phyloP scores from a whole-genome alignment of 2,888 invertebrate genomes.

The Drosophila histrio region DNA sequence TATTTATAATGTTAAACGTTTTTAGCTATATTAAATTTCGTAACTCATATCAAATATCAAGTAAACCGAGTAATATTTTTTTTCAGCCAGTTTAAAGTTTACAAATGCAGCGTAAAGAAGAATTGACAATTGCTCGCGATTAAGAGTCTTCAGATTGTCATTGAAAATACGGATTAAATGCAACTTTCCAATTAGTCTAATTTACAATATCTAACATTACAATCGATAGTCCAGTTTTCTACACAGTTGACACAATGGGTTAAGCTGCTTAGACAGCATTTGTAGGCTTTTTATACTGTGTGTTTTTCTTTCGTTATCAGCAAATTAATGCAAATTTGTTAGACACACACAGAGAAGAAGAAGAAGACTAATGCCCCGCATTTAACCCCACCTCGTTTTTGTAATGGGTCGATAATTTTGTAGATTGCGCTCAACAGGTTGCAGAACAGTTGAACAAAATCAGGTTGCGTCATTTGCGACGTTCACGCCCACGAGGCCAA shows the following conservation, averaged over 20 bases:
- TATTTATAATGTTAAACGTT: slow-evolving; percentile 16
- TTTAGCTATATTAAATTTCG: too few species aligned
- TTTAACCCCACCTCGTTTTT: background rate
- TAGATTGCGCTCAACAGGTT: slow-evolving; percentile 55
- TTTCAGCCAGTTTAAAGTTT: background rate
- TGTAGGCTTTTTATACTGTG: slow-evolving; percentile 10
- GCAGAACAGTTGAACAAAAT: slow-evolving; percentile 16
- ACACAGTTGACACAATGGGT: slow-evolving; percentile 18
- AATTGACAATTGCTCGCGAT: background rate
- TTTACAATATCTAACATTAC: slow-evolving; percentile 3
- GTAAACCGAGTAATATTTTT: too few species aligned
- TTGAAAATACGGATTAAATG: slow-evolving; percentile 1
- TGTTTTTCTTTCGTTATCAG: slow-evolving; percentile 51
- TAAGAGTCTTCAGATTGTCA: background rate
- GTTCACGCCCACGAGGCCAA: slow-evolving; percentile 50
- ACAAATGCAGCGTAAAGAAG: background rate
- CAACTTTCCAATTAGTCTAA: background rate
- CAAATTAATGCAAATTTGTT: slow-evolving; percentile 46
- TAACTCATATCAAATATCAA: too few species aligned
- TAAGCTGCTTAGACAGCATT: slow-evolving; percentile 26
- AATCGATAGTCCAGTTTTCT: slow-evolving; percentile 9
- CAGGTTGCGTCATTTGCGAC: slow-evolving; percentile 48
- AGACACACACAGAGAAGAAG: slow-evolving; percentile 17
- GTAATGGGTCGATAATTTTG: slow-evolving; percentile 49
- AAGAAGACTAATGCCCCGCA: background rate